These are phyloP conservation scores for Centropus bengalensis DNA, from an alignment of 2,113 vertebrate genomes.

Conservation along the genomic window DNA sequence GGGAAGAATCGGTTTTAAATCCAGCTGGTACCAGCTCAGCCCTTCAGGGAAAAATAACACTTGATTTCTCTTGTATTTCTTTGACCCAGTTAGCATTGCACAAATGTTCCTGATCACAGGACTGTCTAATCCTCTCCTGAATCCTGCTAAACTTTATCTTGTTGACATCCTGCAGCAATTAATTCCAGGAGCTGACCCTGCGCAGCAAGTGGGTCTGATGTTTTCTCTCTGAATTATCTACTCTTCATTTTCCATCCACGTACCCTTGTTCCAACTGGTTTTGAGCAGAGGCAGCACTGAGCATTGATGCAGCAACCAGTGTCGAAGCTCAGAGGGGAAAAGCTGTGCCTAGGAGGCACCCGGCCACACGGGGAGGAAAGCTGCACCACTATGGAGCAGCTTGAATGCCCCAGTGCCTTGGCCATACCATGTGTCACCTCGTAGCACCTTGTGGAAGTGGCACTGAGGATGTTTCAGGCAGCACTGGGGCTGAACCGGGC, in stretches of 20 bases:
- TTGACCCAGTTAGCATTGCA: slow-evolving; percentile 60
- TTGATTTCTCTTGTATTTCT: slow-evolving; percentile 50
- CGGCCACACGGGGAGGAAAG: not conserved
- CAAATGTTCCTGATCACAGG: slow-evolving; percentile 40
- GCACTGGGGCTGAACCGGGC: not conserved
- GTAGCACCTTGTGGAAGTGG: not conserved
- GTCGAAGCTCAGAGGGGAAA: not conserved
- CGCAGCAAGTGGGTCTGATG: not conserved
- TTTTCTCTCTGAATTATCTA: not conserved
- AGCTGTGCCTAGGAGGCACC: not conserved
- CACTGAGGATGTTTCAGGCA: not conserved
- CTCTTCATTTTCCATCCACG: not conserved
- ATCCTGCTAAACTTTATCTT: slow-evolving; percentile 32
- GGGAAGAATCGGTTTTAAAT: slow-evolving; percentile 13
- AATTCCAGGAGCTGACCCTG: slow-evolving; percentile 21
- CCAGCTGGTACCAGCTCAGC: slow-evolving; percentile 36
- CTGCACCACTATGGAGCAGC: not conserved
- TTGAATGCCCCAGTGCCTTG: accelerated
- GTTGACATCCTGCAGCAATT: slow-evolving; percentile 35
- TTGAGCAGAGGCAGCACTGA: not conserved
- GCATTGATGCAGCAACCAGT: accelerated
- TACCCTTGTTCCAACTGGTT: not conserved
- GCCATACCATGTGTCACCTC: not conserved
- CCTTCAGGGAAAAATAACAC: not conserved
- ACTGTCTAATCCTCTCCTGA: slow-evolving; percentile 41